Percentiles rank a stretch among this genome's conserved stretches.
phyloP scores from a whole-genome alignment of 2,797 vertebrate species.

The Lutjanus campechanus region DNA sequence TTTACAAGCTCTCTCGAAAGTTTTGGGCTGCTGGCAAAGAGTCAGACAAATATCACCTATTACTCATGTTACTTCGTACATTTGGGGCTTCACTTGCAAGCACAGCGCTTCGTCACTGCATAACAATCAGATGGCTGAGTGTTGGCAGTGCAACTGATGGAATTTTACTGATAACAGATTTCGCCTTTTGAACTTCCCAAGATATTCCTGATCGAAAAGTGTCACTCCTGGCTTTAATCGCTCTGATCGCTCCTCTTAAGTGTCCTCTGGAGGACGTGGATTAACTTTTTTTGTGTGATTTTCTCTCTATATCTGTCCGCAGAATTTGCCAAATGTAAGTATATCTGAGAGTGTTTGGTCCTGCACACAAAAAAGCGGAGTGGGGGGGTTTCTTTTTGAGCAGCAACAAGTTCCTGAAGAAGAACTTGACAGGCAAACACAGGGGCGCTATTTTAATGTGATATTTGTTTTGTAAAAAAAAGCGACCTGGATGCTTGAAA shows the following conservation, averaged over 20 bases:
- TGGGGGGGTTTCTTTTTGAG: constrained; percentile 56
- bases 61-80: constrained; percentile 89
- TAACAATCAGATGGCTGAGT: constrained; percentile 88
- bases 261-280: constrained; percentile 73
- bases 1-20: constrained; percentile 75
- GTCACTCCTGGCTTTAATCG: constrained; percentile 48
- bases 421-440: constrained; percentile 76
- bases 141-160: constrained; percentile 89
- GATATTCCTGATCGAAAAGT: constrained; percentile 78
- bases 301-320: constrained; percentile 44
- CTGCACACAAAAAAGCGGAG: not conserved
- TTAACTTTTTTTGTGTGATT: constrained; percentile 69
- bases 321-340: constrained; percentile 80
- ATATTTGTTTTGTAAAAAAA: constrained; percentile 63
- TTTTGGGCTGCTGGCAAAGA: constrained; percentile 80
- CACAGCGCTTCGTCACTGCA: constrained; percentile 87
- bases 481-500: constrained; percentile 66
- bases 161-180: constrained; percentile 88
- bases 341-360: constrained; percentile 61
- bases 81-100: constrained; percentile 87
- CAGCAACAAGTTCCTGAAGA: constrained; percentile 93
- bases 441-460: constrained; percentile 67
- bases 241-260: constrained; percentile 35
- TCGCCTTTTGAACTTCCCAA: constrained; percentile 80
- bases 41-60: constrained; percentile 87